Base-by-base conservation (phyloP, 2,888 invertebrate species). In the Pseudococcus jackbeardsleyi region DNA sequence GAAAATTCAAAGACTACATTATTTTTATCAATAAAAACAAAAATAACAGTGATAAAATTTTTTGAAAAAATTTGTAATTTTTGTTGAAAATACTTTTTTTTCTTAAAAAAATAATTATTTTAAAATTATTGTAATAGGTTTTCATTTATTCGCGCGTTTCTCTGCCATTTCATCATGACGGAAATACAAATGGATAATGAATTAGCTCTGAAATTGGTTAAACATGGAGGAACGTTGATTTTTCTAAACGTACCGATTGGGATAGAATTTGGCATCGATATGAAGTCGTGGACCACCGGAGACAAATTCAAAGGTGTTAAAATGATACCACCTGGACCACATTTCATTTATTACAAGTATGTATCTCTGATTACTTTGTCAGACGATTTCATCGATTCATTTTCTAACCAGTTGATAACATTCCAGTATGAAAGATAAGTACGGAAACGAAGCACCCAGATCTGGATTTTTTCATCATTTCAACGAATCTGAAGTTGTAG, bases 281-380 rank as follows among this genome's bases (percentile, higher is more conserved):
- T 96, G 91, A 95, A 96, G 91, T 94, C 95, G 0, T 99, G 98
- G 96, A 95, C 95, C 89, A 96, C 97, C 0, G 98, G 96, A 3
- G 95, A 96, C 89, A 96, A 96, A 91, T 99, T 99, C 92, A 94
- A 95, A 90, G 99, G 99, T 0, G 94, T 99, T 46, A 99, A 99
- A 93, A 98, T 99, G 98, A 99, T 99, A 90, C 99, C 99, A 0
- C 97, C 98, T 0, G 99, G 99, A 8, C 92, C 98, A 88, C 99
- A 99, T 92, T 98, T 96, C 91, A 93, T 99, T 19, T 97, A 97
- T 92, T 98, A 96, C 91, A 96, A 96, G 93, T 94, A 93, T 89
- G 93, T 54, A 39, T 0, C 33, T 17, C 26, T 72, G 7, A 8
- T 42, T 8, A 50, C 48, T 15, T 15, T 68, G 12, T 26, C 11